These are phyloP conservation scores for Sminthurinus signatus DNA, from an alignment of 1,140 invertebrate genomes.

Conservation along the genomic window DNA sequence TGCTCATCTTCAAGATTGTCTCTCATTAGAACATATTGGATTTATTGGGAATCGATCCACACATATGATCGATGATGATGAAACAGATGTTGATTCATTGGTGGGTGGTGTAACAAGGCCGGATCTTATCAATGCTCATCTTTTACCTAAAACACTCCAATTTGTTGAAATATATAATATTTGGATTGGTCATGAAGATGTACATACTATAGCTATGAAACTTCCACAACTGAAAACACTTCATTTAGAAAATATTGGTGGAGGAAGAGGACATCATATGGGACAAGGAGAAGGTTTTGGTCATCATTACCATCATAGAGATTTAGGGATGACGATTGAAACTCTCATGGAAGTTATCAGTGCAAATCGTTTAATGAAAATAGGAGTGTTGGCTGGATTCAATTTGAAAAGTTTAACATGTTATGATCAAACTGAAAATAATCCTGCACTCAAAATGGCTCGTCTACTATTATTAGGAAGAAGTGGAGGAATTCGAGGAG, in stretches of 20 bases:
- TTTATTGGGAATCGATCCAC: slow-evolving; percentile 8
- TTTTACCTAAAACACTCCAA: not conserved
- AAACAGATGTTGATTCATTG: not conserved
- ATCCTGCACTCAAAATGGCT: not conserved
- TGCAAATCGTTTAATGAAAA: not conserved
- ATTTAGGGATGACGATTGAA: not conserved
- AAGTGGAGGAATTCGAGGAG: too few relatives aligned
- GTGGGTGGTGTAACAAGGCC: not conserved
- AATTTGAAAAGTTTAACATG: slow-evolving; percentile 1
- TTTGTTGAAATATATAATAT: slow-evolving; percentile 16
- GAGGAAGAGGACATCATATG: too few relatives aligned
- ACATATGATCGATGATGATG: too few relatives aligned
- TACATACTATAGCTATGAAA: not conserved
- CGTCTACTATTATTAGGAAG: not conserved
- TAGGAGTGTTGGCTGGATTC: slow-evolving; percentile 7
- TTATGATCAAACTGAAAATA: not conserved
- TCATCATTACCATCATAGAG: too few relatives aligned
- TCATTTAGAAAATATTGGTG: slow-evolving; percentile 13
- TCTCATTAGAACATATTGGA: not conserved
- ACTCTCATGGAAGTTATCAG: slow-evolving; percentile 1
- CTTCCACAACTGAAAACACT: not conserved
- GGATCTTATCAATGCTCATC: slow-evolving; percentile 1
- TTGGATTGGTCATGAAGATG: not conserved
- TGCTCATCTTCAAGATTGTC: slow-evolving; percentile 7
- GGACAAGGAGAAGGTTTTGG: too few relatives aligned